phyloP scores from a whole-genome alignment of 2,113 vertebrate genomes.

The Oenanthe melanoleuca region DNA sequence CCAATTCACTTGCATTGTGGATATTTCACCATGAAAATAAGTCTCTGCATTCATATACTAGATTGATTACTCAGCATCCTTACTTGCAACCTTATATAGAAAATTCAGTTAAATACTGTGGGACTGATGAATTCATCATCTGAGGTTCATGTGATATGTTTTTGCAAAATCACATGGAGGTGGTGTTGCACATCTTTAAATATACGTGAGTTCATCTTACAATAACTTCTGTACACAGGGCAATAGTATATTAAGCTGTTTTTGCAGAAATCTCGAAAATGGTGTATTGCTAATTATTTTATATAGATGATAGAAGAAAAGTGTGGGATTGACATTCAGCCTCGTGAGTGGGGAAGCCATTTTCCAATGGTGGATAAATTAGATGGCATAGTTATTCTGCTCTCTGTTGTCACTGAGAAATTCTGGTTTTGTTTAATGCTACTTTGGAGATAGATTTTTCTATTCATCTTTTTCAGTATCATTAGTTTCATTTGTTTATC shows the following conservation, averaged over 20 bases:
- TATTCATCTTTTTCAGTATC: background rate
- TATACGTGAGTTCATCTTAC: background rate
- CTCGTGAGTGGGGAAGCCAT: background rate
- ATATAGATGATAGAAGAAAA: background rate
- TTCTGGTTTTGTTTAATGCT: background rate
- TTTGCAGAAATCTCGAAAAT: background rate
- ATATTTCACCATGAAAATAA: background rate
- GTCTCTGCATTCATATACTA: background rate
- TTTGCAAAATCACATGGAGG: background rate
- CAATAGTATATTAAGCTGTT: background rate
- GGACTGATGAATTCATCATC: background rate
- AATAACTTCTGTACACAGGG: background rate
- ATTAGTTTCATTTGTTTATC: background rate
- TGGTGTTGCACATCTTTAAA: background rate
- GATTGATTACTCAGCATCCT: background rate
- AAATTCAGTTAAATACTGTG: background rate
- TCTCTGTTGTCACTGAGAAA: background rate
- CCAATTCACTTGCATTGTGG: background rate
- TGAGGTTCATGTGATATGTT: background rate
- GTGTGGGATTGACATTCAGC: background rate
- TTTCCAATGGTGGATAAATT: background rate
- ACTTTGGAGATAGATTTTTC: background rate
- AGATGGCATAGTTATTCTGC: background rate
- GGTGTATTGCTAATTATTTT: background rate
- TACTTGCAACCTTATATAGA: background rate